These are phyloP conservation scores for Cecidostiba fungosa DNA, from an alignment of 2,888 invertebrate species.

Conservation along the genomic window DNA sequence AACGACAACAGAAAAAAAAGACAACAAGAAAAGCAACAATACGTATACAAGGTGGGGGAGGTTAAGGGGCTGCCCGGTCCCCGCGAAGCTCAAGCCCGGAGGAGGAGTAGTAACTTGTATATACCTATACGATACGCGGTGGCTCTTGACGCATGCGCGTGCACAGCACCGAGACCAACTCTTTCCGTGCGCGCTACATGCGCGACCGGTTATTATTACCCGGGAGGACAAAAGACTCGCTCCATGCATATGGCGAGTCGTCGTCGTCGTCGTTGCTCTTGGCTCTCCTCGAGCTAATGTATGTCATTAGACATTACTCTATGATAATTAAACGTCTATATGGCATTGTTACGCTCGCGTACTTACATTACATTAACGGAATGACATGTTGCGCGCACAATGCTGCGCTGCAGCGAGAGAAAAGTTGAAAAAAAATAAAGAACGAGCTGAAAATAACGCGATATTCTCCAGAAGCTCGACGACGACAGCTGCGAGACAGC, in stretches of 20 bases:
- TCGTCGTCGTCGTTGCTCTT: slow-evolving; percentile 49
- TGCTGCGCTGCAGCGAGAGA: slow-evolving; percentile 64
- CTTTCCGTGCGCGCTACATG: slow-evolving; percentile 75
- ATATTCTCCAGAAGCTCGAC: neutral
- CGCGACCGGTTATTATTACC: slow-evolving; percentile 73
- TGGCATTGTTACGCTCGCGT: slow-evolving; percentile 79
- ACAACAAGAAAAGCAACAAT: slow-evolving; percentile 62
- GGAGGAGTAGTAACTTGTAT: slow-evolving; percentile 65
- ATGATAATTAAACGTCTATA: slow-evolving; percentile 80
- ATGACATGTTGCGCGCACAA: slow-evolving; percentile 80
- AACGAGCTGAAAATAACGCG: slow-evolving; percentile 8
- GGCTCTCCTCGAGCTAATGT: slow-evolving; percentile 72
- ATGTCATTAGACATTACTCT: slow-evolving; percentile 81
- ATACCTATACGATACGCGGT: neutral
- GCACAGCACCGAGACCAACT: slow-evolving; percentile 73
- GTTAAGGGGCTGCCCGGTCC: slow-evolving; percentile 63
- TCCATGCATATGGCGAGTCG: slow-evolving; percentile 78
- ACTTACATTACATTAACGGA: slow-evolving; percentile 76
- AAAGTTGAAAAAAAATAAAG: neutral
- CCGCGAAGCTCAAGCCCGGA: slow-evolving; percentile 69
- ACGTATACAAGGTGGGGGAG: neutral
- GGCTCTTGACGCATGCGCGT: slow-evolving; percentile 68
- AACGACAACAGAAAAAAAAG: slow-evolving; percentile 57
- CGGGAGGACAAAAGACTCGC: slow-evolving; percentile 74
- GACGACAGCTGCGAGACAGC: slow-evolving; percentile 22